Percentiles rank a stretch among this genome's conserved stretches.
phyloP scores from a whole-genome alignment of 2,888 invertebrate species.

The Caradrina clavipalpis region DNA sequence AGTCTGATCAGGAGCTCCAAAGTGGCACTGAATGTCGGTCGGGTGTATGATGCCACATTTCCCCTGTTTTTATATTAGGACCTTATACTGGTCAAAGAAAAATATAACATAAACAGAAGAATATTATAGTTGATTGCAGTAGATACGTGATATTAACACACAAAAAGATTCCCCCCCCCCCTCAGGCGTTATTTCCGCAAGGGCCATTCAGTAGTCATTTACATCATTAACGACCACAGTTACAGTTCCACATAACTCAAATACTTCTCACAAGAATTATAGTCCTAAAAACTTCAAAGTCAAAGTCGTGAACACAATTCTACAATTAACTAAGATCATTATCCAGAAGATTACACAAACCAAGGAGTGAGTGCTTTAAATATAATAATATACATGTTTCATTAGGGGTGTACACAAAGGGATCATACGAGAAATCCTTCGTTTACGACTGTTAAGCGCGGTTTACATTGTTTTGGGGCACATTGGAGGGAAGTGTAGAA shows the following conservation, averaged over 20 bases:
- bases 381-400: slow-evolving; percentile 57
- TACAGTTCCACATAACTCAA: slow-evolving; percentile 17
- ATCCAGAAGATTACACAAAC: slow-evolving; percentile 35
- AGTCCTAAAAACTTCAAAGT: slow-evolving; percentile 45
- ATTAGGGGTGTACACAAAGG: slow-evolving; percentile 45
- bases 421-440: slow-evolving; percentile 58
- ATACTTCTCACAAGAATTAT: slow-evolving; percentile 29
- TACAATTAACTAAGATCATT: slow-evolving; percentile 60
- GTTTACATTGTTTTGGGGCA: slow-evolving; percentile 49
- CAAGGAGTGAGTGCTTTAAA: slow-evolving; percentile 33
- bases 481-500: slow-evolving; percentile 9
- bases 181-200: slow-evolving; percentile 2
- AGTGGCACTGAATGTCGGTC: no score
- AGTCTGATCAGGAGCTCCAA: no score
- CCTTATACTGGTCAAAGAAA: no score
- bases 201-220: background rate
- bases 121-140: no score
- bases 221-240: slow-evolving; percentile 25
- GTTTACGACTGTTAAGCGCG: slow-evolving; percentile 61
- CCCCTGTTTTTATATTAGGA: no score
- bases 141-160: background rate
- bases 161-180: background rate
- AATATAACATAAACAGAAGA: no score
- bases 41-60: no score
- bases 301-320: slow-evolving; percentile 48